These are phyloP conservation scores for Rhineura floridana DNA, from an alignment of 2,113 vertebrate species.

Conservation along the genomic window DNA sequence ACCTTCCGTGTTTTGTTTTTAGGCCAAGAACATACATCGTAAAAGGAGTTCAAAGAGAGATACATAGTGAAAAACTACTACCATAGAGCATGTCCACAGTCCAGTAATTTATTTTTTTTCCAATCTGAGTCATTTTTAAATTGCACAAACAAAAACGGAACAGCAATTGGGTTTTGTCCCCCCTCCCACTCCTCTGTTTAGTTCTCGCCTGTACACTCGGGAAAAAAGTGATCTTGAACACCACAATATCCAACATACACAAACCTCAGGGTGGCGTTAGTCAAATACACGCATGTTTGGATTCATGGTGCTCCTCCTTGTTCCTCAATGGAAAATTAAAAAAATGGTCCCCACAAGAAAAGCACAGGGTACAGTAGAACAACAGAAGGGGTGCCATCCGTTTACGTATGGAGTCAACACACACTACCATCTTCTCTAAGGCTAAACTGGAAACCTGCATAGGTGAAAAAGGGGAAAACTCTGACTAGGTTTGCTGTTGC, in stretches of 20 bases:
- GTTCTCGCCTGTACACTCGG: constrained; percentile 86
- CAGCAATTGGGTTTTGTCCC: constrained; percentile 67
- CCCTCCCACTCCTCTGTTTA: constrained; percentile 60
- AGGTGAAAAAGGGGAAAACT: constrained; percentile 76
- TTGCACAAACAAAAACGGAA: constrained; percentile 85
- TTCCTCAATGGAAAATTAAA: constrained; percentile 81
- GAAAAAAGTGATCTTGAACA: constrained; percentile 93
- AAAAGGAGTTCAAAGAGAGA: constrained; percentile 57
- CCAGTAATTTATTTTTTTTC: constrained; percentile 85
- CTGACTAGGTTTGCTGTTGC: constrained; percentile 46
- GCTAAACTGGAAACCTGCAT: constrained; percentile 86
- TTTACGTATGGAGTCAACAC: constrained; percentile 89
- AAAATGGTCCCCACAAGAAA: constrained; percentile 85
- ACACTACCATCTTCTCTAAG: constrained; percentile 86
- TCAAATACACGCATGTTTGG: constrained; percentile 83
- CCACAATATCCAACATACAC: constrained; percentile 98
- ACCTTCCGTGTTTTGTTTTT: neutral
- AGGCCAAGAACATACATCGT: neutral
- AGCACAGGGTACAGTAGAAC: constrained; percentile 85
- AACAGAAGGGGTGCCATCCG: constrained; percentile 79
- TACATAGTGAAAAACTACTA: constrained; percentile 76
- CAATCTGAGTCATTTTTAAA: constrained; percentile 85
- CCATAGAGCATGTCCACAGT: constrained; percentile 85
- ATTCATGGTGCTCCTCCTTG: constrained; percentile 81
- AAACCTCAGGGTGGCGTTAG: constrained; percentile 89